Evolutionary conservation across 2,797 vertebrate species (phyloP), one percentile per base, ranked within the genome.

Genomic region (Poeciliopsis gracilis): DNA sequence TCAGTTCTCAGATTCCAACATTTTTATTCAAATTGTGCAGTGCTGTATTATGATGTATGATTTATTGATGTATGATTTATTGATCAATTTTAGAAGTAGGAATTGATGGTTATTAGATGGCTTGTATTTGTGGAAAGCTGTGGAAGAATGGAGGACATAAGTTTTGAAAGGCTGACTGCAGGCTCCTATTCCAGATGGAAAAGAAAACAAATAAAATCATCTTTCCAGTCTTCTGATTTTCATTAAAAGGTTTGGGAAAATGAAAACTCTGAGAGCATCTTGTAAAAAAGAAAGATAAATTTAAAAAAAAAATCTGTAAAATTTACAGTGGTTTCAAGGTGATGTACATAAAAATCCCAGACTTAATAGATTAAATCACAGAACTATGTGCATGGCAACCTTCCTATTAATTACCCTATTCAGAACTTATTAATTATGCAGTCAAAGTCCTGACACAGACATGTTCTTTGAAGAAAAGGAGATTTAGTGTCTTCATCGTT

Each of bases 391-490:
- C 85, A 85, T 77, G 82, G 81, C 72, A 80, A 86, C 82, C 83
- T 87, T 87, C 88, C 77, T 85, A 89, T 91, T 93, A 94, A 94
- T 93, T 91, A 90, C 86, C 82, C 79, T 91, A 88, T 92, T 91
- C 78, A 83, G 87, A 90, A 90, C 72, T 86, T 86, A 86, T 90
- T 89, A 91, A 92, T 95, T 90, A 90, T 73, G 82, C 78, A 90
- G 76, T 75, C 77, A 74, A 59, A 83, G 76, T 72, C 72, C 76
- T 69, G 82, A 69, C n/a, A 30, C 53, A 71, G 49, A 75, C 38
- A 77, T 51, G 76, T 61, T 72, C 90, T 78, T 81, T 5, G 46
- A 84, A 67, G 76, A 85, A 73, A 89, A 83, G 77, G 43, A 73
- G 87, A 85, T 77, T 77, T 90, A 72, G 79, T 77, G 79, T 88